Evolutionary conservation across 2,888 invertebrate genomes (phyloP), one percentile per base, ranked within the genome.

Genomic region (Aleiodes leptofemur): DNA sequence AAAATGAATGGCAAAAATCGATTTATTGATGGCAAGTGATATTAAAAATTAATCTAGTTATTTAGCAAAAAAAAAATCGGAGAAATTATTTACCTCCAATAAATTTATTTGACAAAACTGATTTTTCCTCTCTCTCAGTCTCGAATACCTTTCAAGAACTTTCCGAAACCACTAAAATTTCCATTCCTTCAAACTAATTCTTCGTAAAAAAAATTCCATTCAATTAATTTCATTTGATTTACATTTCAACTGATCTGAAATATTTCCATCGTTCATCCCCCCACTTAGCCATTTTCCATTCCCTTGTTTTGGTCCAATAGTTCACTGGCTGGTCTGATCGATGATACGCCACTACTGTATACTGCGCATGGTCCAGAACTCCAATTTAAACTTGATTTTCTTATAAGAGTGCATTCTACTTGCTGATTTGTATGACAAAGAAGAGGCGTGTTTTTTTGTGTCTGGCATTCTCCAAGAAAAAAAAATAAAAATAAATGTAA

Each of bases 231-330:
- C 43, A 9, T 43, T 43, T 43, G 43, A 8, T 9, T 43, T 11
- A 8, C 43, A 43, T 43, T 43, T 43, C 43, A 43, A 43, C 43
- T 9, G 43, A 43, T 43, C 43, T 11, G 9, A 64, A 64, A 64
- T 23, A 14, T 64, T 16, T 48, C 23, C 43, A 61, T 43, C 8
- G 43, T 16, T 61, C 34, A 61, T 34, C 43, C 43, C 72, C 29
- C 66, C 83, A 84, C 83, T 84, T 84, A 84, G 81, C 81, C 83
- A 83, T 81, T 84, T 82, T 83, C 85, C 81, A 23, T 23, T 86
- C 87, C 86, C 86, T 88, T 88, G 88, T 88, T 88, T 88, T 87
- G 86, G 86, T 85, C 87, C 88, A 88, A 88, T 88, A 86, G 87
- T 88, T 64, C 86, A 84, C 85, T 87, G 85, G 85, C 82, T 82